Base-by-base conservation (phyloP, 2,113 vertebrate species). In the Eudyptes chrysolophus region DNA sequence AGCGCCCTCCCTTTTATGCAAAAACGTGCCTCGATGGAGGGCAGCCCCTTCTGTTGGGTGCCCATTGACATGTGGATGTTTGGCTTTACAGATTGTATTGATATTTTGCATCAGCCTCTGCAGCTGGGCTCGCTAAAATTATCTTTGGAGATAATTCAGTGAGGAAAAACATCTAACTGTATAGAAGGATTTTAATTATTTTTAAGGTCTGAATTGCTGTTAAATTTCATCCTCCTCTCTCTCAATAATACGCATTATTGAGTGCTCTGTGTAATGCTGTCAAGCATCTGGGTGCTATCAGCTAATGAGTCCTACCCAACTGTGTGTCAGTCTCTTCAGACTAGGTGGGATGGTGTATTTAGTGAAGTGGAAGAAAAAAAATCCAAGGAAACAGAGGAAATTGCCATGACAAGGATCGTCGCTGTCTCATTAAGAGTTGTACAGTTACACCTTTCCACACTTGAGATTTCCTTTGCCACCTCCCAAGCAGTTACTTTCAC, bases 111-210 rank as follows among this genome's bases (percentile, higher is more conserved):
- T 15, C 55, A 80, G 42, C 18, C 13, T 40, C 61, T 84, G 80
- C 92, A 94, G 76, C 84, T 90, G 94, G 40, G 46, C 66, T 88
- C 0, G 7, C 87, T 89, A 77, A 94, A 96, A 96, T 79, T 82
- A 92, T 65, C 80, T 66, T 44, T 51, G 74, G 62, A 52, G 17
- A 58, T 26, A 76, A 66, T 55, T 78, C 54, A 62, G 42, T 1
- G 9, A 85, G 44, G 76, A 69, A 85, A 87, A 95, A 8, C 80
- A 62, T 69, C 22, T 61, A 40, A 74, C 71, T 48, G 34, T 27
- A 34, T n/a, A 38, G 74, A 58, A 78, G 52, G 48, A 32, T 71
- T 84, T 69, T 74, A 71, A 80, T 86, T 92, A n/a, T 87, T 94
- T 80, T 84, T 49, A 57, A 76, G 52, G 42, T 69, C 40, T 90